phyloP scores from a whole-genome alignment of 2,113 vertebrate genomes.

The Elephas maximus region DNA sequence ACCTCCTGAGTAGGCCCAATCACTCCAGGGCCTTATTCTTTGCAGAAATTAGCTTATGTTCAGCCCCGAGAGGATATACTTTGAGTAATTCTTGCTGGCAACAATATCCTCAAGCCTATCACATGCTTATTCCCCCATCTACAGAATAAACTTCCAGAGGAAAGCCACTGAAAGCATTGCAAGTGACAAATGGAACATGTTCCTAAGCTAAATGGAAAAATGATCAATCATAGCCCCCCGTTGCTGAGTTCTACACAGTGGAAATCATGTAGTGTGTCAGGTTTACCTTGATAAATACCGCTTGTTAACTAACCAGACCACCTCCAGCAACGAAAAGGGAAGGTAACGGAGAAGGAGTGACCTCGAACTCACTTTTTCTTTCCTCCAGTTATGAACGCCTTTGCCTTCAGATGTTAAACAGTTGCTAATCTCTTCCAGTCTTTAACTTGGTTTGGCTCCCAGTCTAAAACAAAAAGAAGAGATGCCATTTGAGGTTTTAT shows the following conservation, averaged over 20 bases:
- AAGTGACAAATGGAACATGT: constrained; percentile 77
- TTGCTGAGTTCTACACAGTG: constrained; percentile 2
- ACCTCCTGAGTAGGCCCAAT: background rate
- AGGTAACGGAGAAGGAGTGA: background rate
- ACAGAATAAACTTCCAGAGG: constrained; percentile 64
- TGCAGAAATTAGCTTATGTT: background rate
- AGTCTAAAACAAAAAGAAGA: constrained; percentile 63
- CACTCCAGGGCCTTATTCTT: constrained; percentile 49
- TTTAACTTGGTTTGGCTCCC: constrained; percentile 60
- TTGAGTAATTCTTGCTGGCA: constrained; percentile 62
- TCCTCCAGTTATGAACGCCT: constrained; percentile 25
- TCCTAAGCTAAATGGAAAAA: constrained; percentile 73
- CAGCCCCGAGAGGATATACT: background rate
- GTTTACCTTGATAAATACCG: constrained; percentile 52
- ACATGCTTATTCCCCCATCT: constrained; percentile 52
- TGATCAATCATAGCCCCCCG: background rate
- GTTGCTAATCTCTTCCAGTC: constrained; percentile 71
- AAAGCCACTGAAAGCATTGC: constrained; percentile 72
- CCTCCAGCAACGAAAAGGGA: background rate
- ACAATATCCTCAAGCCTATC: constrained; percentile 36
- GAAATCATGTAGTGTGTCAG: constrained; percentile 48
- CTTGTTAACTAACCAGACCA: background rate
- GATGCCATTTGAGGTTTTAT: constrained; percentile 62
- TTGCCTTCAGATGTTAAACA: constrained; percentile 53
- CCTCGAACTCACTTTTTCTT: background rate